Base-by-base conservation (phyloP, 2,113 vertebrate genomes). In the Empidonax alnorum region DNA sequence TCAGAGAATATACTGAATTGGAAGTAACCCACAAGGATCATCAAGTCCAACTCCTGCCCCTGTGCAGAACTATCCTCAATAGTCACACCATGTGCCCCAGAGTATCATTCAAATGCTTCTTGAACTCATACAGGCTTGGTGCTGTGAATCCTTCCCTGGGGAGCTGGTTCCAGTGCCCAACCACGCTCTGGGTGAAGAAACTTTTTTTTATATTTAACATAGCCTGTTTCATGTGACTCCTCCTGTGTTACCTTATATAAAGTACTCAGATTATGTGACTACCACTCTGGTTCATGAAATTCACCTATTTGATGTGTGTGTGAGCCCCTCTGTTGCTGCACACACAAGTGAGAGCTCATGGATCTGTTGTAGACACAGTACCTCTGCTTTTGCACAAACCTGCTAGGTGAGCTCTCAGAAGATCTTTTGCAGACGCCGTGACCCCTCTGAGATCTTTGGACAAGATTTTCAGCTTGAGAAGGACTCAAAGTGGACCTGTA, bases 301-400 rank as follows among this genome's bases (percentile, higher is more conserved):
- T 50, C 6, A 30, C 14, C 12, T n/a, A 0, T 66, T 69, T 79
- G 66, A 10, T 25, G 1, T 49, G 5, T 25, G 2, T 39, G 16
- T 39, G 20, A 71, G 44, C 6, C 17, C 27, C 22, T 73, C 14
- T 63, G 21, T 56, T 53, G 24, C 67, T 75, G 42, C 35, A 22
- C 14, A 18, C 1, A 4, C 0, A 7, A 49, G 13, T n/a, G 3
- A 74, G n/a, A 66, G 6, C 2, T 3, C 47, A 6, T 17, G 19
- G 33, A 19, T 42, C 30, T 77, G 16, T 41, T 41, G 10, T 9
- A 35, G 49, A 24, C 12, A 37, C 7, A 22, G 28, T 39, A 21
- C 14, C 2, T 37, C 41, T 87, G 49, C n/a, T 65, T 42, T 53
- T 90, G 27, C 62, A 42, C 21, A 11, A 19, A 47, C 12, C 30